phyloP scores from a whole-genome alignment of 1,140 invertebrate species.

The Trissolcus basalis region DNA sequence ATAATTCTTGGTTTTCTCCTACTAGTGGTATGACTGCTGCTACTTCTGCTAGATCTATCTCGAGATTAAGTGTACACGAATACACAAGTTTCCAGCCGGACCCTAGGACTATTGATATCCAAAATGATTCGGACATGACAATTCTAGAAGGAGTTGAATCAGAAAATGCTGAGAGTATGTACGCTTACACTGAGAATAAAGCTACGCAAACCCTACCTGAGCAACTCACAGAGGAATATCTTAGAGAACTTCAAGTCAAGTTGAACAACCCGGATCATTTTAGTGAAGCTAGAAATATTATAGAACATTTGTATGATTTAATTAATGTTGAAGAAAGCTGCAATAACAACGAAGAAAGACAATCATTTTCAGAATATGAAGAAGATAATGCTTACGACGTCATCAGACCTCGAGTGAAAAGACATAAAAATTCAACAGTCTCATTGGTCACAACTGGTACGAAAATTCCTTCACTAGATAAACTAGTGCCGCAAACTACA shows the following conservation, averaged over 20 bases:
- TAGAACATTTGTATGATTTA: conserved; percentile 86
- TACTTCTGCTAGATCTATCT: conserved; percentile 78
- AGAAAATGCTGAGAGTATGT: conserved; percentile 68
- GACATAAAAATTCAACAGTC: conserved; percentile 69
- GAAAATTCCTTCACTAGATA: conserved; percentile 79
- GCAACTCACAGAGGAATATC: conserved; percentile 84
- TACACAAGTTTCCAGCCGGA: conserved; percentile 79
- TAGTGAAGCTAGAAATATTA: conserved; percentile 84
- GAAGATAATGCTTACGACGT: conserved; percentile 83
- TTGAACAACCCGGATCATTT: conserved; percentile 84
- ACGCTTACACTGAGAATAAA: conserved; percentile 79
- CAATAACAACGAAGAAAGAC: conserved; percentile 76
- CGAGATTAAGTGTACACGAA: conserved; percentile 79
- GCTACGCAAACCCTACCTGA: conserved; percentile 84
- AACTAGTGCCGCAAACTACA: conserved; percentile 74
- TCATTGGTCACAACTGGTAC: conserved; percentile 79
- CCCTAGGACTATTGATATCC: conserved; percentile 67
- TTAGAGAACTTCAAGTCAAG: conserved; percentile 82
- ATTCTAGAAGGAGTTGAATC: conserved; percentile 61
- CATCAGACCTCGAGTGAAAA: conserved; percentile 74
- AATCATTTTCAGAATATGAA: conserved; percentile 65
- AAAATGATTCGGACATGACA: conserved; percentile 58
- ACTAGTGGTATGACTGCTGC: conserved; percentile 72
- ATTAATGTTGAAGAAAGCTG: conserved; percentile 85
- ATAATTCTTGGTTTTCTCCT: conserved; percentile 69